These are phyloP conservation scores for Lithosia quadra DNA, from an alignment of 2,888 invertebrate species.

Conservation along the genomic window DNA sequence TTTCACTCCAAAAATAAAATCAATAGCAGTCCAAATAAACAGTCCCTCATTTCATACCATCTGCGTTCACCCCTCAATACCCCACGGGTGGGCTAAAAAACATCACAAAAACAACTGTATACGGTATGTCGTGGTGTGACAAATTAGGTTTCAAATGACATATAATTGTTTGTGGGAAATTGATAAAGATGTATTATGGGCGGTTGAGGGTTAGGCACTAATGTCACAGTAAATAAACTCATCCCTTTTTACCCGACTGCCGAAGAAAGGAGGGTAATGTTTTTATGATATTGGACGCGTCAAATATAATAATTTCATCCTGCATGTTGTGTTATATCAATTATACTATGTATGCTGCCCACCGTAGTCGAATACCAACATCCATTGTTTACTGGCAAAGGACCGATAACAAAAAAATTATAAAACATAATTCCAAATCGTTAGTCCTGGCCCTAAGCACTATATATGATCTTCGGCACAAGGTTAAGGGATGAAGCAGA, in stretches of 20 bases:
- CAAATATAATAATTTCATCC: background rate
- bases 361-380: background rate
- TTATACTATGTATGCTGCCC: background rate
- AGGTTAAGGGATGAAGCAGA: too few relatives aligned
- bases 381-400: background rate
- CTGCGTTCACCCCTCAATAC: conserved; percentile 50
- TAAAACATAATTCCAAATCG: too few relatives aligned
- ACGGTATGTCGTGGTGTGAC: conserved; percentile 32
- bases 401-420: conserved; percentile 10
- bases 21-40: conserved; percentile 51
- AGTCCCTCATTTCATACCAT: conserved; percentile 49
- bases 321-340: background rate
- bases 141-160: conserved; percentile 57
- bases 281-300: too few relatives aligned
- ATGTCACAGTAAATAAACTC: too few relatives aligned
- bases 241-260: too few relatives aligned
- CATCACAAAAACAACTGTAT: conserved; percentile 35
- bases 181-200: conserved; percentile 9
- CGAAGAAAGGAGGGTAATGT: too few relatives aligned
- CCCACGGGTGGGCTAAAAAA: conserved; percentile 53
- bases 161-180: conserved; percentile 36
- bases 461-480: too few relatives aligned
- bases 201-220: background rate
- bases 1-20: conserved; percentile 49
- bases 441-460: too few relatives aligned